Conservation (phyloP, 1,140 invertebrate species). For the Halesus radiatus region DNA sequence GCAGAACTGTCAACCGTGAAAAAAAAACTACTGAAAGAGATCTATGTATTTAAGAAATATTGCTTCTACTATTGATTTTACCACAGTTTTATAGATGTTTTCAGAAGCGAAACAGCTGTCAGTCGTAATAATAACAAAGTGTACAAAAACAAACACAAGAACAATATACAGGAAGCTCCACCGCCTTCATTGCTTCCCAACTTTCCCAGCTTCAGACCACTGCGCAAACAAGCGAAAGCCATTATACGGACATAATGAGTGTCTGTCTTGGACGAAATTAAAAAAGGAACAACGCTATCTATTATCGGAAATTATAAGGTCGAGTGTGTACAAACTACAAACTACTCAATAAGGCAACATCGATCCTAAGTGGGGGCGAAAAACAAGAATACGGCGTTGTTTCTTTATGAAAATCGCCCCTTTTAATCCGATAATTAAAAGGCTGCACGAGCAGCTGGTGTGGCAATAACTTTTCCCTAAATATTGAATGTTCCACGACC, state of each 20-base stretch:
- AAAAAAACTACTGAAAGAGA: no score
- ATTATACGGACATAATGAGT: slow-evolving; percentile 44
- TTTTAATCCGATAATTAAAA: slow-evolving; percentile 37
- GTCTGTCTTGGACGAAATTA: slow-evolving; percentile 29
- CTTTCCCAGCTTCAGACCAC: neutral
- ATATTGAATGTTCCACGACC: slow-evolving; percentile 21
- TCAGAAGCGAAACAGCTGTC: no score
- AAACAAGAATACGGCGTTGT: neutral
- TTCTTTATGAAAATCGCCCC: slow-evolving; percentile 29
- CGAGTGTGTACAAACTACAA: slow-evolving; percentile 42
- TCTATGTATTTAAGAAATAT: no score
- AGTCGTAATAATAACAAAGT: no score
- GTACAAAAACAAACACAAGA: no score
- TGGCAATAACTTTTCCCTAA: slow-evolving; percentile 26
- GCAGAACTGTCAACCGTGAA: no score
- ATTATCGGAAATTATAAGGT: slow-evolving; percentile 49
- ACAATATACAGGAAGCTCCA: no score
- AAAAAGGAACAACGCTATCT: slow-evolving; percentile 41
- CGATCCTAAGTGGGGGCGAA: neutral
- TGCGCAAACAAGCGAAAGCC: neutral
- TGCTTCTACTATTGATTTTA: no score
- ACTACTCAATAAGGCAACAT: neutral
- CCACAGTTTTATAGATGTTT: no score
- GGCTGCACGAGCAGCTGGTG: slow-evolving; percentile 26
- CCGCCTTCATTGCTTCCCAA: neutral